Conservation (phyloP, 2,113 vertebrate genomes). For the Aptenodytes patagonicus region DNA sequence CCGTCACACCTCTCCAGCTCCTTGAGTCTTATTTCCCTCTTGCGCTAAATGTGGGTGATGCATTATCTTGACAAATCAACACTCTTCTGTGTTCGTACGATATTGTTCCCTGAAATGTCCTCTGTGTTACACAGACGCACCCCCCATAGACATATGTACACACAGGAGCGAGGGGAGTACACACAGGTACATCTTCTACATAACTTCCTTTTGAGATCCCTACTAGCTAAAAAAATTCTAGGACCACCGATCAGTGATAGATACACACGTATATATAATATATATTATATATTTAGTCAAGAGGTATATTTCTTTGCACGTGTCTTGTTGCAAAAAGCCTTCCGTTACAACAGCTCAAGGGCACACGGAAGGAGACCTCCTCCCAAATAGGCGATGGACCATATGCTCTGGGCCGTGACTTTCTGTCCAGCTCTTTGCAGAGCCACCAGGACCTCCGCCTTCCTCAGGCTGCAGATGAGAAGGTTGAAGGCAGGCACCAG, state of each 20-base stretch:
- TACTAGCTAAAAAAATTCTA: not conserved
- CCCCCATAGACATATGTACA: not conserved
- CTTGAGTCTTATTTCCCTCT: not conserved
- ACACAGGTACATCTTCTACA: not conserved
- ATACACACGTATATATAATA: not conserved
- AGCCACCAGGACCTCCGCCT: rapidly evolving
- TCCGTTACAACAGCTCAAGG: not conserved
- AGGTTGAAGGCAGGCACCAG: not conserved
- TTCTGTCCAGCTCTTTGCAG: not conserved
- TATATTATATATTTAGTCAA: not conserved
- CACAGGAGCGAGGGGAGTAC: not conserved
- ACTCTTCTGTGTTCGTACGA: not conserved
- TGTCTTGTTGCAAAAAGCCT: not conserved
- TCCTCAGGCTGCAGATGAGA: not conserved
- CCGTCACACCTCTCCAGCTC: rapidly evolving
- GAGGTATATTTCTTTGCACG: not conserved
- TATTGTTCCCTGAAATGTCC: not conserved
- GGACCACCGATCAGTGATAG: not conserved
- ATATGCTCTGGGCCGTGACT: rapidly evolving
- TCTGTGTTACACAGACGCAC: not conserved
- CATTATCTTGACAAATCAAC: not conserved
- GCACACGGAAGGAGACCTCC: not conserved
- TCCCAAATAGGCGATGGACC: not conserved
- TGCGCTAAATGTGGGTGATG: not conserved
- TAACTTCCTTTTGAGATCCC: not conserved